A percentile compares a stretch with the other conserved stretches of the same genome.
Evolutionary conservation across 1,140 invertebrate genomes (phyloP).

Genomic region (Drosophila sechellia): DNA sequence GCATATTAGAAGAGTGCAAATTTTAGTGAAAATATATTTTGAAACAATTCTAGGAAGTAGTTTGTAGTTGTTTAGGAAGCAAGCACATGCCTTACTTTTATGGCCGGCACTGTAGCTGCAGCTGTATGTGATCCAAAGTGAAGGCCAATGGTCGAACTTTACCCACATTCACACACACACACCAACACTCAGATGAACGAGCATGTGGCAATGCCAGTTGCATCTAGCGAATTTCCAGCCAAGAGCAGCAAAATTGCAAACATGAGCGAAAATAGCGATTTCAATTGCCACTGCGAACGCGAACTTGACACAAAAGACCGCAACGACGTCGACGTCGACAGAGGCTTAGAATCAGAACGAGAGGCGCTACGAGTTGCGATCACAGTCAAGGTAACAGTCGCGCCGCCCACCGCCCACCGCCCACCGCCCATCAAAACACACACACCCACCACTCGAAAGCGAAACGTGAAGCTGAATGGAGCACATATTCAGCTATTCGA

Average conservation of each 20-base stretch:
- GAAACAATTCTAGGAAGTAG: too few relatives aligned
- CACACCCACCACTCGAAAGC: background rate
- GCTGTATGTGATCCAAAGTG: slow-evolving; percentile 55
- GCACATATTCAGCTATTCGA: slow-evolving; percentile 11
- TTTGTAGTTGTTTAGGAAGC: background rate
- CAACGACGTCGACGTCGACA: slow-evolving; percentile 17
- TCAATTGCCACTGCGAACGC: slow-evolving; percentile 44
- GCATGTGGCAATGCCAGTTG: slow-evolving; percentile 35
- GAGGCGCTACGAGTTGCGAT: slow-evolving; percentile 54
- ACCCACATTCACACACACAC: slow-evolving; percentile 69
- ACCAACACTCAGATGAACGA: slow-evolving; percentile 7
- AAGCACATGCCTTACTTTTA: background rate
- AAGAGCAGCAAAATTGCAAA: slow-evolving; percentile 35
- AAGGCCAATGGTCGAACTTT: slow-evolving; percentile 81
- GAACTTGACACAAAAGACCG: slow-evolving; percentile 75
- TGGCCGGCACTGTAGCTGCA: slow-evolving; percentile 36
- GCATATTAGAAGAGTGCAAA: too few relatives aligned
- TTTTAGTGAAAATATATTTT: too few relatives aligned
- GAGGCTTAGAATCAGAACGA: slow-evolving; percentile 65
- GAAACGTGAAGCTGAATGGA: slow-evolving; percentile 6
- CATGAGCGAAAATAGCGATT: slow-evolving; percentile 32
- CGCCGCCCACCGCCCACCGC: background rate
- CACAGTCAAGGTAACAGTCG: slow-evolving; percentile 69
- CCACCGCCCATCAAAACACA: background rate
- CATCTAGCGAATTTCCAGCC: slow-evolving; percentile 28